Evolutionary conservation across 2,113 vertebrate genomes (phyloP), one percentile per base, ranked within the genome.

Genomic region (Heterocephalus glaber): DNA sequence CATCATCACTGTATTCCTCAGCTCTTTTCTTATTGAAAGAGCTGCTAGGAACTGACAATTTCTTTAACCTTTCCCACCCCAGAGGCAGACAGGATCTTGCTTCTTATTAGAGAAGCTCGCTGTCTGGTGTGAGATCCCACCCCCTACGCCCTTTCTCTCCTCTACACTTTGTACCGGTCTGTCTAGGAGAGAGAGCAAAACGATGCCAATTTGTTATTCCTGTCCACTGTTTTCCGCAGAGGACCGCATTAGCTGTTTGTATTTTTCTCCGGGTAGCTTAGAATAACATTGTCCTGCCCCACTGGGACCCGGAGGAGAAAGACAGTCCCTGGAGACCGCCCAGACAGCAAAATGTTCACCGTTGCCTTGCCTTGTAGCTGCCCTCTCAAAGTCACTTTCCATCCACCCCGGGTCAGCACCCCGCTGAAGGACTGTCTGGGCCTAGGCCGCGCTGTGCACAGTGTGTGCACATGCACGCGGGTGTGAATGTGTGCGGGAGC

Each of bases 201-300:
- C 4, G 93, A 47, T 26, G 41, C 68, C 56, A 24, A 33, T 70
- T 33, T 66, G 49, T 84, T 65, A 72, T 90, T 86, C 79, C 44
- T 30, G 63, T 60, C 76, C 30, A 0, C 13, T 1, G 38, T 4
- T 68, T 79, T 74, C 66, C 86, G n/a, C 49, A 68, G 70, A 96
- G 83, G 33, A 60, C 63, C 5, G 2, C 56, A 9, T 76, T 60
- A 56, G 84, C 82, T 89, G 81, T 89, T 86, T 83, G 85, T 82
- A 14, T 95, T 97, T 95, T 96, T 92, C 95, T 77, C 54, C 13
- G 41, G 41, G 93, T 66, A 91, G 95, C 96, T 93, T 41, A 82
- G 89, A 93, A 92, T 56, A 86, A 74, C 82, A 66, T 6, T 5
- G 63, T 22, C 7, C 49, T 47, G 89, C 61, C 86, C 83, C 86